Conservation (phyloP, 2,888 invertebrate genomes). For the Nipponacmea schrenckii region DNA sequence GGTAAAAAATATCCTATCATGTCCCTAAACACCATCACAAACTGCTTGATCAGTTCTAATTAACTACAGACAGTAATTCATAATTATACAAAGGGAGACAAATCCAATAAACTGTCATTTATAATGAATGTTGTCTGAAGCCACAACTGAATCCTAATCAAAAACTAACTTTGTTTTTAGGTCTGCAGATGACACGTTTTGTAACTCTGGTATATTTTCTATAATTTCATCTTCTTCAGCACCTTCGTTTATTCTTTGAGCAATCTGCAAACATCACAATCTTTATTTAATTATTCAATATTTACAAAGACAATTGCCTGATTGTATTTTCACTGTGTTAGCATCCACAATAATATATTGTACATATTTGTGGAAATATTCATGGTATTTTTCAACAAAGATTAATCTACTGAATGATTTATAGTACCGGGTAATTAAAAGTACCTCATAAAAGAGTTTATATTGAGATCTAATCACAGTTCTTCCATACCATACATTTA, state of each 20-base stretch:
- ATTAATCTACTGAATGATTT: background rate
- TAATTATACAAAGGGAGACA: no score
- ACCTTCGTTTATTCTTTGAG: slow-evolving; percentile 58
- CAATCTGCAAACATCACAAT: slow-evolving; percentile 45
- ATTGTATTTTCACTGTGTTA: no score
- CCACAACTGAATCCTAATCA: no score
- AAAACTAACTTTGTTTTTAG: no score
- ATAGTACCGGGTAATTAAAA: background rate
- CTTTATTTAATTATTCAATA: background rate
- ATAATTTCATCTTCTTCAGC: slow-evolving; percentile 45
- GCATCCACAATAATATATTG: no score
- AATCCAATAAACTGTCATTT: no score
- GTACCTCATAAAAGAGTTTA: slow-evolving; percentile 62
- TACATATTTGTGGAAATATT: no score
- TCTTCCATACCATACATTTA: slow-evolving; percentile 55
- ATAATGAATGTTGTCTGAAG: no score
- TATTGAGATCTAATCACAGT: slow-evolving; percentile 56
- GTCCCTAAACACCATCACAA: no score
- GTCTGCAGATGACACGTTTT: slow-evolving; percentile 18
- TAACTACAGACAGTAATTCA: background rate
- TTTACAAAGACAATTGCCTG: background rate
- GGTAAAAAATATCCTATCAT: no score
- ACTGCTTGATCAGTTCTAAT: background rate
- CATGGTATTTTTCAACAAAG: no score
- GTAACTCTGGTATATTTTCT: slow-evolving; percentile 58